A percentile compares a stretch with the other conserved stretches of the same genome.
Evolutionary conservation across 2,888 invertebrate genomes (phyloP).

Genomic region (Campaea margaritaria): DNA sequence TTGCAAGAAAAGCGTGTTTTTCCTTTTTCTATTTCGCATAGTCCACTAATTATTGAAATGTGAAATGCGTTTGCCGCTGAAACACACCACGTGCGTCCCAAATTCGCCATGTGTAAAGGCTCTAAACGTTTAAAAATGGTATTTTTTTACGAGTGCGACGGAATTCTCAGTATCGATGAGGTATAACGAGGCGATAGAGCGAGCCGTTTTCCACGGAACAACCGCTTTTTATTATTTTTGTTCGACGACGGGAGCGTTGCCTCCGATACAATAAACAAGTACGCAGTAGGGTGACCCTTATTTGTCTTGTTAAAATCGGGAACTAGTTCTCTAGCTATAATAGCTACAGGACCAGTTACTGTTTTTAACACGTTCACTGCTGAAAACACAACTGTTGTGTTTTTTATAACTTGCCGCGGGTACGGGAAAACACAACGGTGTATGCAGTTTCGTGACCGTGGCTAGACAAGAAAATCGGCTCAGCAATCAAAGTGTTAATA

Average conservation of each 20-base stretch:
- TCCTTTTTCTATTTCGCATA: no score
- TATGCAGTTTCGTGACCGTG: no score
- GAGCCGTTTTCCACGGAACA: constrained; percentile 74
- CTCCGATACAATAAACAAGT: constrained; percentile 71
- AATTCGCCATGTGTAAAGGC: neutral
- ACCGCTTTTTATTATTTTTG: constrained; percentile 74
- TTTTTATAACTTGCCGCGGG: no score
- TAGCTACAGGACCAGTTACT: no score
- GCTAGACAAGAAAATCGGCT: no score
- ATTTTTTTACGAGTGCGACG: constrained; percentile 18
- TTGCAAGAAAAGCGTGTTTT: no score
- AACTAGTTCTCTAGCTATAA: neutral
- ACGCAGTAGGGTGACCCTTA: constrained; percentile 53
- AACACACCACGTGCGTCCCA: neutral
- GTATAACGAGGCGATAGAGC: constrained; percentile 69
- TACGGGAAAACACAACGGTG: no score
- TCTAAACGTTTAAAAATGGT: constrained; percentile 13
- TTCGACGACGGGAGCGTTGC: constrained; percentile 75
- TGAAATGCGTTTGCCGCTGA: neutral
- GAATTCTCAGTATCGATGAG: constrained; percentile 55
- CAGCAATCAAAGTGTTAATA: no score
- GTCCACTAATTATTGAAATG: no score
- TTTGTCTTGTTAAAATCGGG: constrained; percentile 13
- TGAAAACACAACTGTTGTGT: no score
- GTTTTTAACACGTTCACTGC: no score